Evolutionary conservation across 2,888 invertebrate genomes (phyloP), one percentile per base, ranked within the genome.

Genomic region (Drosophila lacicola): DNA sequence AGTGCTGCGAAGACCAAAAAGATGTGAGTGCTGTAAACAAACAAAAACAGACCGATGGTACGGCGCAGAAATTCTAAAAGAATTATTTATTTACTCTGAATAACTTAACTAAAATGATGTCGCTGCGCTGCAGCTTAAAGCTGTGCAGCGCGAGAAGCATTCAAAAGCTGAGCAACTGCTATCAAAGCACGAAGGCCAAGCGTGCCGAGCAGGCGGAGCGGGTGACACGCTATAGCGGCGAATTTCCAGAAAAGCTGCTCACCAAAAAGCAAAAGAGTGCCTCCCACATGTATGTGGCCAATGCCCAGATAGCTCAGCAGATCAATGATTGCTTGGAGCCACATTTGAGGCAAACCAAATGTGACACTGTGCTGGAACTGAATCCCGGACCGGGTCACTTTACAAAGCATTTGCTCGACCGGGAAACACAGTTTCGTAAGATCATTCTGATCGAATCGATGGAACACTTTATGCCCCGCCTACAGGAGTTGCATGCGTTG

Each of bases 321-420:
- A 90, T 92, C 17, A 82, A 81, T 3, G 45, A 86, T 19, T 64
- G 82, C 1, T 42, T 92, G 5, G 80, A 80, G 19, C 89, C 90
- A 1, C 82, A 89, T 58, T 56, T 91, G 5, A 54, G 70, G 5
- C 50, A 71, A 6, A 69, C 74, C 17, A 46, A 62, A 11, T 82
- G 86, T 44, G 80, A 90, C 14, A 87, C 89, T 0, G 74, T 91
- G 3, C 29, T 95, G n/a, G 96, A 96, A 93, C 93, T 95, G 0
- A 95, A 95, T 92, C 95, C 96, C 1, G 96, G 96, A 0, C 92
- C 95, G 44, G 96, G 96, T 0, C 90, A 95, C 19, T 90, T 96
- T 51, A 95, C 95, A 2, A 73, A 82, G 0, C 90, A 93, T 74
- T 93, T 95, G 77, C 88, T 96, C 36, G 90, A 96, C 4, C 87